These are phyloP conservation scores for Dendroctonus valens DNA, from an alignment of 1,140 invertebrate genomes.

Conservation along the genomic window DNA sequence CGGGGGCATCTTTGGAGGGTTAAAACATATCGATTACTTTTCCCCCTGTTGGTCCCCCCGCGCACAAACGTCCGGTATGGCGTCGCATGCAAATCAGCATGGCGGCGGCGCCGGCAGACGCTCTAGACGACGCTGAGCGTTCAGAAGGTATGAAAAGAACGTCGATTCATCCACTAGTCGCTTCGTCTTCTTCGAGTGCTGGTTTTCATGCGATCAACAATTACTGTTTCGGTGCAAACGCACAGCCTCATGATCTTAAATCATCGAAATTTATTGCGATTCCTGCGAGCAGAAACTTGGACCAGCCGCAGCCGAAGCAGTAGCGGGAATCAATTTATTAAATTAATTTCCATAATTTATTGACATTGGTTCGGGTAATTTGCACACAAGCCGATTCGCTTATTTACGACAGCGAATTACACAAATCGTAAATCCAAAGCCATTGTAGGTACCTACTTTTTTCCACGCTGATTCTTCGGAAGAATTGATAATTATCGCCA, in stretches of 20 bases:
- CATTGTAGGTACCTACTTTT: background rate
- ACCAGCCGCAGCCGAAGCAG: constrained; percentile 20
- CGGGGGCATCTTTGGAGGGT: constrained; percentile 39
- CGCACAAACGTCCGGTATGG: constrained; percentile 45
- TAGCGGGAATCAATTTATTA: constrained; percentile 27
- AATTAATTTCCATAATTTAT: constrained; percentile 34
- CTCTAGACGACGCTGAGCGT: constrained; percentile 42
- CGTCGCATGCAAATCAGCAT: constrained; percentile 53
- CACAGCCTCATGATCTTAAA: background rate
- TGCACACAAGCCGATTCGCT: background rate
- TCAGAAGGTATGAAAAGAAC: background rate
- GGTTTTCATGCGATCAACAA: no score
- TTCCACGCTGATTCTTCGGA: no score
- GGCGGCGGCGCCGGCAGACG: constrained; percentile 43
- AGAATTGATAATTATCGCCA: no score
- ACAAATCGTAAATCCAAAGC: background rate
- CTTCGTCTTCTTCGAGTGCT: no score
- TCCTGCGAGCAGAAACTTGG: background rate
- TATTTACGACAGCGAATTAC: constrained; percentile 15
- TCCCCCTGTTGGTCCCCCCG: constrained; percentile 43
- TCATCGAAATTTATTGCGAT: constrained; percentile 18
- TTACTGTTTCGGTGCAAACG: no score
- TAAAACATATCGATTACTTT: constrained; percentile 62
- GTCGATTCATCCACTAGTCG: no score
- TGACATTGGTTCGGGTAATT: constrained; percentile 30